These are phyloP conservation scores for Himalopsyche kuldschensis DNA, from an alignment of 2,888 invertebrate genomes.

Conservation along the genomic window DNA sequence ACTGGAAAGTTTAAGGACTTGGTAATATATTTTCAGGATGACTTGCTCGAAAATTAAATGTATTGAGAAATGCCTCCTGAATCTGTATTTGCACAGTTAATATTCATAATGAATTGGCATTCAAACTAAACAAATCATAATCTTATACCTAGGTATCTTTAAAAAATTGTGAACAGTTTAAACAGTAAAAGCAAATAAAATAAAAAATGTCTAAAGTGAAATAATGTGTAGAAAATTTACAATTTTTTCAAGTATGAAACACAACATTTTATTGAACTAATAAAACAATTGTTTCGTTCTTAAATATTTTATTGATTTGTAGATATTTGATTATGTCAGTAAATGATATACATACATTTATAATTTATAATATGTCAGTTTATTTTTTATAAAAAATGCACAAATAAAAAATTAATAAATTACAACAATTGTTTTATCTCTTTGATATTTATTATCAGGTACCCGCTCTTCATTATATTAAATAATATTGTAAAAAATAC, in stretches of 20 bases:
- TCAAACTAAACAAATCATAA: neutral
- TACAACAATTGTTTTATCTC: neutral
- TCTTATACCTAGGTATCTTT: too few species aligned
- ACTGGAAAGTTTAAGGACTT: neutral
- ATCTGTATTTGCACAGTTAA: constrained; percentile 48
- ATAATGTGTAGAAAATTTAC: neutral
- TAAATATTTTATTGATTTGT: too few species aligned
- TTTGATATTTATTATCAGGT: neutral
- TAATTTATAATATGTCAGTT: neutral
- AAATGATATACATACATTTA: too few species aligned
- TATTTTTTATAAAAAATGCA: neutral
- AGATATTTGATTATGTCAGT: too few species aligned
- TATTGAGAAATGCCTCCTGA: constrained; percentile 58
- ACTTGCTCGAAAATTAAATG: constrained; percentile 49
- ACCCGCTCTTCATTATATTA: neutral
- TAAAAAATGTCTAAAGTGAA: too few species aligned
- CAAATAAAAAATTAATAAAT: too few species aligned
- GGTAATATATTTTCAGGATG: constrained; percentile 56
- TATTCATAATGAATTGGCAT: neutral
- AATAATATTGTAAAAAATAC: neutral
- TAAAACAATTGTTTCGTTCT: too few species aligned
- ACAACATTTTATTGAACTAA: too few species aligned
- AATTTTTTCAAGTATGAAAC: neutral
- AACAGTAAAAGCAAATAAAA: too few species aligned
- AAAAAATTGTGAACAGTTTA: too few species aligned